phyloP scores from a whole-genome alignment of 2,888 invertebrate genomes.

The Lutraria lutraria region DNA sequence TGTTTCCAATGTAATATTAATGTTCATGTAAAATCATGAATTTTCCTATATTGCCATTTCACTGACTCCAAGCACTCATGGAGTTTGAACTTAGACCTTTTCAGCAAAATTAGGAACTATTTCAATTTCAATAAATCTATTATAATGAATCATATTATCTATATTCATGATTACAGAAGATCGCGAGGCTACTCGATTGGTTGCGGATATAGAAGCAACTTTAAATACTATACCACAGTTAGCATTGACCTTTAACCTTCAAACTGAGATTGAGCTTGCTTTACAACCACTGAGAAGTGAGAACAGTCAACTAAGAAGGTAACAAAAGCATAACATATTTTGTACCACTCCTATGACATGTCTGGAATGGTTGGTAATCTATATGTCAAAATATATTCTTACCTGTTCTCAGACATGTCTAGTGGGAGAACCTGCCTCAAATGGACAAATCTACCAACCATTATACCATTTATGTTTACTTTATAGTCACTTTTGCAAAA shows the following conservation, averaged over 20 bases:
- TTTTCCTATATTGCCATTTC: too few species aligned
- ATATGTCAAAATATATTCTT: not conserved
- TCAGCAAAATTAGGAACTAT: too few species aligned
- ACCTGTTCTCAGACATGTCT: too few species aligned
- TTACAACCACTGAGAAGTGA: slow-evolving; percentile 82
- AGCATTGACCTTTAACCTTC: slow-evolving; percentile 77
- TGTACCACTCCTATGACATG: not conserved
- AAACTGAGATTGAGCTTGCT: slow-evolving; percentile 81
- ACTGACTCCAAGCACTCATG: too few species aligned
- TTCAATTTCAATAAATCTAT: too few species aligned
- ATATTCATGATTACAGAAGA: slow-evolving; percentile 68
- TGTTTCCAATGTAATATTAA: too few species aligned
- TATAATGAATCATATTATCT: not conserved
- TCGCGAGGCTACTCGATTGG: slow-evolving; percentile 70
- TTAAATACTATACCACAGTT: slow-evolving; percentile 77
- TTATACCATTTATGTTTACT: too few species aligned
- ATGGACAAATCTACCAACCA: too few species aligned
- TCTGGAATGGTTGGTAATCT: not conserved
- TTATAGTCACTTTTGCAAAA: too few species aligned
- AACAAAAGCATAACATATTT: not conserved
- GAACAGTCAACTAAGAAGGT: slow-evolving; percentile 83
- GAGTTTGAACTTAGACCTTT: too few species aligned
- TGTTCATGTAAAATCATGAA: too few species aligned
- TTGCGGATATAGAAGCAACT: slow-evolving; percentile 70
- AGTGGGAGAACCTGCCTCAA: too few species aligned